phyloP scores from a whole-genome alignment of 2,113 vertebrate genomes.

The Myotis brandtii region DNA sequence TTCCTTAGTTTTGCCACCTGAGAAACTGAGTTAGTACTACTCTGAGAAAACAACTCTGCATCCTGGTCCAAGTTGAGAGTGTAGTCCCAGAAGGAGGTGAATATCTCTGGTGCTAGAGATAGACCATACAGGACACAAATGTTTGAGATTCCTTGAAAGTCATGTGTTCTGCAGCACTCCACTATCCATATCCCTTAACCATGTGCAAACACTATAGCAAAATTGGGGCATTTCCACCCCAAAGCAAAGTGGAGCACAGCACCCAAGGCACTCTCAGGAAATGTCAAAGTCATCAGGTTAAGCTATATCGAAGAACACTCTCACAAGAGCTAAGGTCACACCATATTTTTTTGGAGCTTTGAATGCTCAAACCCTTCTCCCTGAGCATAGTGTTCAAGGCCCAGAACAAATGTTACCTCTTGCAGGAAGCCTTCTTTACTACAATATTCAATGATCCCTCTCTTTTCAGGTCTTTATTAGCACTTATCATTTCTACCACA shows the following conservation, averaged over 20 bases:
- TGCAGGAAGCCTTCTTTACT: background rate
- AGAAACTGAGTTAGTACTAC: background rate
- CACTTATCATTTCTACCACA: background rate
- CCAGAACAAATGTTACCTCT: background rate
- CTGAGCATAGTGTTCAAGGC: background rate
- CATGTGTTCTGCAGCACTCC: background rate
- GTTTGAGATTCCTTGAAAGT: conserved; percentile 38
- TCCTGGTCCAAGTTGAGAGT: background rate
- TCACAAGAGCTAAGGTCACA: background rate
- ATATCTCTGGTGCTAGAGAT: conserved; percentile 12
- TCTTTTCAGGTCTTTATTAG: background rate
- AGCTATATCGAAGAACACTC: background rate
- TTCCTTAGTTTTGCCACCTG: background rate
- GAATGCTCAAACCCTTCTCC: background rate
- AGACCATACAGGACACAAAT: background rate
- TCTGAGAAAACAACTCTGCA: background rate
- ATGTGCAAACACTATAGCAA: background rate
- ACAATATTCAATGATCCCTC: background rate
- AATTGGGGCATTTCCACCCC: background rate
- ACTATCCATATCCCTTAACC: background rate
- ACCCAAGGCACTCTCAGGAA: background rate
- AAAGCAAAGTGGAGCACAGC: conserved; percentile 24
- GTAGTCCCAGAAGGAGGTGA: background rate
- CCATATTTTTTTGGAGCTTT: background rate
- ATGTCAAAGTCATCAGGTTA: conserved; percentile 33